These are phyloP conservation scores for Stenotaenia linearis DNA, from an alignment of 2,888 invertebrate species.

Conservation along the genomic window DNA sequence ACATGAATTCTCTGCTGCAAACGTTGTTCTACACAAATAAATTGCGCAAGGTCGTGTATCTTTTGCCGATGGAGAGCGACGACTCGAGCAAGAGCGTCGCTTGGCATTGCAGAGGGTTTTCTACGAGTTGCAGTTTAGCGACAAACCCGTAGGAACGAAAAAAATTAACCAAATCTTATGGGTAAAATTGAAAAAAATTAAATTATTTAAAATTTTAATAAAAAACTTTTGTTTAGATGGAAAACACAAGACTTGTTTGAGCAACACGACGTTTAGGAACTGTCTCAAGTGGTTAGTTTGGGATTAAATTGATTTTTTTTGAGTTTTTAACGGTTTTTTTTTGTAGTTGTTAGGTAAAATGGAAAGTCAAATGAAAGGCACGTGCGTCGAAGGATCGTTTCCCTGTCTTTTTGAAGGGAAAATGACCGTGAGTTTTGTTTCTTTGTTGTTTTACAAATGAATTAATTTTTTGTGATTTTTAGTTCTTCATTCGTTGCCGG, in stretches of 20 bases:
- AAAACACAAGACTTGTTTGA: conserved; percentile 99
- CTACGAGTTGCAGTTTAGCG: conserved; percentile 94
- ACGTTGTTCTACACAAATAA: conserved; percentile 96
- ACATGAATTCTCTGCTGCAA: conserved; percentile 98
- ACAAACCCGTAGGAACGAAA: conserved; percentile 98
- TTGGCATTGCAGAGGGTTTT: conserved; percentile 95
- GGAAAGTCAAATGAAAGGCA: conserved; percentile 99
- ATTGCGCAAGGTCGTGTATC: conserved; percentile 80
- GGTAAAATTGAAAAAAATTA: conserved; percentile 47
- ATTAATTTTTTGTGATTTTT: conserved; percentile 31
- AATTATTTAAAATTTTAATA: conserved; percentile 27
- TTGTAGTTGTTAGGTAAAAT: conserved; percentile 86
- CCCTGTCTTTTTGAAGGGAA: conserved; percentile 96
- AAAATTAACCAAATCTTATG: conserved; percentile 97
- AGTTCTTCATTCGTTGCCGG: conserved; percentile 96
- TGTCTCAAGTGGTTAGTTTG: conserved; percentile 65
- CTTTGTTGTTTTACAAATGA: background rate
- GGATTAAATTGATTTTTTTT: background rate
- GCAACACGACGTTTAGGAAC: conserved; percentile 79
- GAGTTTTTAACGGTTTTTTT: conserved; percentile 39
- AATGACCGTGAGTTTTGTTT: conserved; percentile 66
- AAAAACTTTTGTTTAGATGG: conserved; percentile 62
- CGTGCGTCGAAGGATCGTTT: conserved; percentile 95
- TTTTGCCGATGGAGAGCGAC: conserved; percentile 98
- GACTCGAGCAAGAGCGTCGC: conserved; percentile 92